Base-by-base conservation (phyloP, 2,113 vertebrate species). In the Ascaphus truei region DNA sequence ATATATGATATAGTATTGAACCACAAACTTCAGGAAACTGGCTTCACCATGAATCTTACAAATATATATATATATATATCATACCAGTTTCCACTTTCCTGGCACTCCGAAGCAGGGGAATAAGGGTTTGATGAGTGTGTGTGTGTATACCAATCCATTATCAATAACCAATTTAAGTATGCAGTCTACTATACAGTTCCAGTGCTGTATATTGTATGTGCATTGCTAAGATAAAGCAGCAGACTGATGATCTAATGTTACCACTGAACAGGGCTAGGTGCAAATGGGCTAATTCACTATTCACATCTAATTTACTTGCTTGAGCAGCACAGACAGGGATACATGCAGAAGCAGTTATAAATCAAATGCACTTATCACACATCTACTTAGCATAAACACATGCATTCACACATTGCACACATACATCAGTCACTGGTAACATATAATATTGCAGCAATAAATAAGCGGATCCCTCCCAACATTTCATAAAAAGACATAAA, bases 361-460 rank as follows among this genome's bases (percentile, higher is more conserved):
- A 68, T 68, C 65, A 68, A 47, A 33, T 7, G 37, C 65, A 56
- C 64, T 67, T 68, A 68, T 68, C 53, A 26, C n/a, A 23, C 39
- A 57, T 58, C 65, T 68, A 47, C 27, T 68, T 68, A 58, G 39
- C 65, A 67, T 67, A 67, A 13, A 67, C 37, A 26, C 64, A 58
- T 31, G 52, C 65, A 34, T 58, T 47, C 53, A 48, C 53, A 68
- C 34, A 58, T 56, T 23, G 48, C 29, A 20, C 39, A 20, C 65
- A 68, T 58, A 58, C 65, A 58, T 68, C 53, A 47, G 53, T 68
- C 65, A 68, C 26, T 4, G 12, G 13, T 18, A 45, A 68, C 52
- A 58, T 33, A 16, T 37, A 34, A 68, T 68, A 68, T 68, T 68
- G 53, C 65, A 31, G 20, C 39, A 22, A 68, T 68, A 68, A 68